Evolutionary conservation across 23 tunicate genomes (phyloP), one percentile per base, ranked within the genome.

Genomic region (Botrylloides violaceus): DNA sequence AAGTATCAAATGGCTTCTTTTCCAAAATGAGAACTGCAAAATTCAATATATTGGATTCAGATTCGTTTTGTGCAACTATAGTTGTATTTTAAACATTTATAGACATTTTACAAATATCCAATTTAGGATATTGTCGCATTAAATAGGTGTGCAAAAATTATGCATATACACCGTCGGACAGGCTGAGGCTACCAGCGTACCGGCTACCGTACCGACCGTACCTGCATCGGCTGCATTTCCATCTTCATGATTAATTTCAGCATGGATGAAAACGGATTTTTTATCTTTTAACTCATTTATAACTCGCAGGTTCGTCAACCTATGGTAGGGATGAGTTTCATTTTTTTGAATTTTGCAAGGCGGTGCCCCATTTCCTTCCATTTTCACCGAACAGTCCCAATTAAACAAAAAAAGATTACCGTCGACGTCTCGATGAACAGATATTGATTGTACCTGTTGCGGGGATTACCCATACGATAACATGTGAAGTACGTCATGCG

Each of bases 1-100:
- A 56, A 25, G 75, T 50, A 32, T 82, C 88, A 73, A 88, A 81
- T 3, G 85, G 76, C 37, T 79, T 83, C 62, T 79, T 78, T 36
- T 90, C 97, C 64, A 90, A 35, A 32, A 90, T 90, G n/a, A 90
- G 36, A 29, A 90, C 85, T 68, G 36, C 24, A 37, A 43, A 68
- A 68, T n/a, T n/a, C n/a, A n/a, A n/a, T n/a, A n/a, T n/a, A n/a
- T n/a, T n/a, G n/a, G n/a, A n/a, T n/a, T n/a, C n/a, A n/a, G n/a
- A n/a, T n/a, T n/a, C n/a, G n/a, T n/a, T n/a, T n/a, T n/a, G n/a
- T n/a, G n/a, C n/a, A n/a, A n/a, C n/a, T n/a, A n/a, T n/a, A n/a
- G n/a, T n/a, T n/a, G n/a, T n/a, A n/a, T n/a, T n/a, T n/a, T n/a
- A n/a, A n/a, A n/a, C n/a, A n/a, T n/a, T n/a, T n/a, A n/a, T n/a